Evolutionary conservation across 2,888 invertebrate genomes (phyloP).

Genomic region (Ischnura elegans): DNA sequence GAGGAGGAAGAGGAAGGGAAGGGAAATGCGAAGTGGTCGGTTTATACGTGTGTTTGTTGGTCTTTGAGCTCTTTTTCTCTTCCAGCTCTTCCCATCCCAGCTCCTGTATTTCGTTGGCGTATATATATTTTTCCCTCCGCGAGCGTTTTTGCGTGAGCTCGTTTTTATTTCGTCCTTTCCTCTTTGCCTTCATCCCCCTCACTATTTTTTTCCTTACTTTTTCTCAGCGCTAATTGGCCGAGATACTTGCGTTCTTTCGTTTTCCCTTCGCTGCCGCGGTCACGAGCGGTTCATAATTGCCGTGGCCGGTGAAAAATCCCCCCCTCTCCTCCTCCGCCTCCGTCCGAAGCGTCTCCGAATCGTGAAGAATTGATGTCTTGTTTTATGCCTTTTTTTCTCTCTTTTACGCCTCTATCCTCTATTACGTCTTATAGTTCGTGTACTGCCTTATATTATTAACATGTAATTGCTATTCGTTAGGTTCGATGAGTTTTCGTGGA

Average conservation of each 20-base stretch:
- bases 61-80: not conserved
- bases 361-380: conserved; percentile 35
- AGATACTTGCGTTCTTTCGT: conserved; percentile 19
- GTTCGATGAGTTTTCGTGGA: not conserved
- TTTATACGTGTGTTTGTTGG: not conserved
- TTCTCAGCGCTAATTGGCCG: conserved; percentile 29
- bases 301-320: conserved; percentile 5
- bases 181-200: not conserved
- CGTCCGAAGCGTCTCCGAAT: conserved; percentile 9
- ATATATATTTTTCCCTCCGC: not conserved
- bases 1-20: not conserved
- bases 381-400: not conserved
- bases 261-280: conserved; percentile 11
- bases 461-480: not conserved
- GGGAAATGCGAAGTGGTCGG: not conserved
- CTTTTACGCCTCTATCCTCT: not conserved
- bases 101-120: conserved; percentile 6
- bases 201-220: conserved; percentile 6
- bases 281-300: conserved; percentile 28
- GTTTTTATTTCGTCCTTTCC: not conserved
- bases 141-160: conserved; percentile 8
- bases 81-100: not conserved
- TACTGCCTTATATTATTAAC: no score
- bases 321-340: not conserved
- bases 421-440: no score